Evolutionary conservation across 1,140 invertebrate species (phyloP), one percentile per base, ranked within the genome.

Genomic region (Brachionus plicatilis): DNA sequence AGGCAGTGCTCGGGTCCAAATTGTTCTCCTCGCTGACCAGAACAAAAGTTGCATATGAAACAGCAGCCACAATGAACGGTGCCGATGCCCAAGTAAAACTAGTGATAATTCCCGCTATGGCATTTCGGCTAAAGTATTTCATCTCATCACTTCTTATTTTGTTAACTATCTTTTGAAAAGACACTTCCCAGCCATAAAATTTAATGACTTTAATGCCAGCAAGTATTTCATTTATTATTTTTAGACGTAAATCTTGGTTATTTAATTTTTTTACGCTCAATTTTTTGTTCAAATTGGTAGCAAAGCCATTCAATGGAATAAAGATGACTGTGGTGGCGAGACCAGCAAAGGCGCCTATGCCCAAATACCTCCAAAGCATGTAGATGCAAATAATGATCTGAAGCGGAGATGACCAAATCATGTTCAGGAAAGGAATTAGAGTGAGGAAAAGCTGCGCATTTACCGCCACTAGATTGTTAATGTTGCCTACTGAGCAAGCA

Each of bases 41-140:
- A 5, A 92, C 89, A 87, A 90, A 92, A 5, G 90, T 87, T 37
- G 89, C 89, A 87, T 90, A 87, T 12, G 86, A 86, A 11, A 87
- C 86, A 84, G 90, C 79, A 17, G 88, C 87, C 11, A 90, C 89
- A 88, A 98, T 91, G 90, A 97, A 97, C 17, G 96, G 96, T 8
- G 96, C 95, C 89, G 94, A 96, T 2, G 94, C 94, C 95, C 96
- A 98, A 84, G 96, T 93, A 88, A 98, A 97, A 56, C 95, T 95
- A 14, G 94, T 95, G 33, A 93, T 93, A 27, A 90, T 90, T 85
- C 89, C 90, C 1, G 91, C 86, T 85, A 91, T 90, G 2, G 91
- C 90, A 70, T 89, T 88, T 56, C 88, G 89, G 85, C 87, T 89
- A n/a, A 92, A 85, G 27, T 90, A 87, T 24, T 87, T 86, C 43